phyloP scores from a whole-genome alignment of 1,140 invertebrate genomes.

The Danaus melanippus region DNA sequence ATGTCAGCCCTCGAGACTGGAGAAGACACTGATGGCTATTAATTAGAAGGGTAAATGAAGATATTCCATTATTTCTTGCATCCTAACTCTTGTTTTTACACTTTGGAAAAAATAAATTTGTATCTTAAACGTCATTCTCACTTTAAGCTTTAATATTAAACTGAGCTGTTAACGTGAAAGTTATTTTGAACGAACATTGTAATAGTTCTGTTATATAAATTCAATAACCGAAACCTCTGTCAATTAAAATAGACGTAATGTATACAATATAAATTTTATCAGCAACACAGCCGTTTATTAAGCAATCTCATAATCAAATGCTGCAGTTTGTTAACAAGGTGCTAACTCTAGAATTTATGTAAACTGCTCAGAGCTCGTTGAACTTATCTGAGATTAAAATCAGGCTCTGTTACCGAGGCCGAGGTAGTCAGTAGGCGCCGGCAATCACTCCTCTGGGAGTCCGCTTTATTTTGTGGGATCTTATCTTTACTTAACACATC shows the following conservation, averaged over 20 bases:
- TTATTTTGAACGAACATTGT: too few relatives aligned
- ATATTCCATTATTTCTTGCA: constrained; percentile 62
- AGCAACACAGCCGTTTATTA: constrained; percentile 27
- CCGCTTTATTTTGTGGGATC: constrained; percentile 60
- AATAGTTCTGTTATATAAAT: too few relatives aligned
- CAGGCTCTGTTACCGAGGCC: constrained; percentile 45
- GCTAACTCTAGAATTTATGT: constrained; percentile 69
- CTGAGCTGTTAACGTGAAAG: too few relatives aligned
- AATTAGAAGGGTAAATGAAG: constrained; percentile 68
- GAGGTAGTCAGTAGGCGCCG: constrained; percentile 49
- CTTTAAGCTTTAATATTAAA: too few relatives aligned
- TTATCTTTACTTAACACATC: constrained; percentile 61
- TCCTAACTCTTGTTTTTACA: constrained; percentile 30
- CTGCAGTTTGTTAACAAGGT: constrained; percentile 67
- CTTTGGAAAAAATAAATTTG: constrained; percentile 13
- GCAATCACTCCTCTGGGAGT: constrained; percentile 64
- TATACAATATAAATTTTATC: constrained; percentile 10
- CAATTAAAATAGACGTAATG: neutral
- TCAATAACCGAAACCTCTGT: too few relatives aligned
- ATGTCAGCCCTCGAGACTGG: constrained; percentile 62
- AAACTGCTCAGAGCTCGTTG: constrained; percentile 56
- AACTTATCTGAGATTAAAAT: constrained; percentile 71
- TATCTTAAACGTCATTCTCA: too few relatives aligned
- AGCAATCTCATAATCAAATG: constrained; percentile 59
- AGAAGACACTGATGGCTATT: constrained; percentile 68